Evolutionary conservation across 1,140 invertebrate genomes (phyloP), one percentile per base, ranked within the genome.

Genomic region (Heliconius nattereri): DNA sequence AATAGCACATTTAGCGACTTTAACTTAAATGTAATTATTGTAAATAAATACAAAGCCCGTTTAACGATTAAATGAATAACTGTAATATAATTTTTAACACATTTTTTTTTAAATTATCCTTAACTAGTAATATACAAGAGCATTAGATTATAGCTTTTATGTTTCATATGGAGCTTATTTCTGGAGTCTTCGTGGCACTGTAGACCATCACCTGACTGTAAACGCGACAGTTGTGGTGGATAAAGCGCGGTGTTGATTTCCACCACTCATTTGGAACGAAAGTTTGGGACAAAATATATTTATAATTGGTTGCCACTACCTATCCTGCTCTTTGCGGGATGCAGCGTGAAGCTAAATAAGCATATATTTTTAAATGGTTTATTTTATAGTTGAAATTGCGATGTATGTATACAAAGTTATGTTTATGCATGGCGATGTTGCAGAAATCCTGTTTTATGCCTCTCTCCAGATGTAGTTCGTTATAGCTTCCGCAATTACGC

Each of bases 391-490:
- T 57, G 23, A 57, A 9, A 57, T 23, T 8, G n/a, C n/a, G 7
- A 66, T 29, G 26, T 66, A 66, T 60, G 23, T 9, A 66, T 66
- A 66, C 54, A 23, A 23, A 60, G 9, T 23, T 60, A 23, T 60
- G n/a, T 9, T 60, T 60, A 19, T 29, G 2, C 26, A 7, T 66
- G 23, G 26, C 11, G 23, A 66, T 66, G n/a, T 57, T 11, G 60
- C 60, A 66, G 26, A 66, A 66, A 66, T 66, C 60, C 60, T 66
- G 60, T 66, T 66, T 29, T 66, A 66, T n/a, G 60, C 23, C 60
- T 66, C 60, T 66, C 60, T 66, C 23, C 60, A 66, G 60, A 29
- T 26, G 23, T 9, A 66, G 60, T 66, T 29, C 5, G 13, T 66
- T 66, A 29, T 16, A 29, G 60, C 26, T 66, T 66, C 60, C 60